Evolutionary conservation across 2,888 invertebrate genomes (phyloP).

Genomic region (Thysanoteuthis rhombus): DNA sequence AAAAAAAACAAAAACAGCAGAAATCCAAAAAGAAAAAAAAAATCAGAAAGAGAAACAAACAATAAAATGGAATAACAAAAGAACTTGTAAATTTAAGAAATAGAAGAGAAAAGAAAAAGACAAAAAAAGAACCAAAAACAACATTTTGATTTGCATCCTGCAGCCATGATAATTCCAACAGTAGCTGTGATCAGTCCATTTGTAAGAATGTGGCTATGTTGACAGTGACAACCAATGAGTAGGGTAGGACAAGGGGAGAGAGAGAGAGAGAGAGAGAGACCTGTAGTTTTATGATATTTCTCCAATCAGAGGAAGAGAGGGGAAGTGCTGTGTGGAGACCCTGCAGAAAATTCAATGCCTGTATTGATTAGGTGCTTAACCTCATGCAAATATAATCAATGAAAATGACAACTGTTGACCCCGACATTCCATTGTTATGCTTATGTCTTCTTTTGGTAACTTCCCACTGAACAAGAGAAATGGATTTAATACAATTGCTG

Average conservation of each 20-base stretch:
- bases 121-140: neutral
- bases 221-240: neutral
- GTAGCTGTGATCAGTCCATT: neutral
- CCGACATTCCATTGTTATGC: neutral
- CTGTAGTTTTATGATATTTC: no score
- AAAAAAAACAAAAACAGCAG: neutral
- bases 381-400: conserved; percentile 12
- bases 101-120: neutral
- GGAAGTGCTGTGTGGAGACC: neutral
- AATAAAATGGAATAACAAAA: neutral
- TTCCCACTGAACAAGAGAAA: neutral
- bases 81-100: neutral
- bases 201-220: neutral
- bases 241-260: neutral
- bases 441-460: neutral
- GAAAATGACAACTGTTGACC: neutral
- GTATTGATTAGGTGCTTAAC: neutral
- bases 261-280: neutral
- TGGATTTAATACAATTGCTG: neutral
- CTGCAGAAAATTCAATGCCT: neutral
- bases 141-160: neutral
- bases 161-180: neutral
- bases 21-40: neutral
- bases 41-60: neutral
- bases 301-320: neutral